Conservation (phyloP, 2,113 vertebrate genomes). For the Paralichthys olivaceus region DNA sequence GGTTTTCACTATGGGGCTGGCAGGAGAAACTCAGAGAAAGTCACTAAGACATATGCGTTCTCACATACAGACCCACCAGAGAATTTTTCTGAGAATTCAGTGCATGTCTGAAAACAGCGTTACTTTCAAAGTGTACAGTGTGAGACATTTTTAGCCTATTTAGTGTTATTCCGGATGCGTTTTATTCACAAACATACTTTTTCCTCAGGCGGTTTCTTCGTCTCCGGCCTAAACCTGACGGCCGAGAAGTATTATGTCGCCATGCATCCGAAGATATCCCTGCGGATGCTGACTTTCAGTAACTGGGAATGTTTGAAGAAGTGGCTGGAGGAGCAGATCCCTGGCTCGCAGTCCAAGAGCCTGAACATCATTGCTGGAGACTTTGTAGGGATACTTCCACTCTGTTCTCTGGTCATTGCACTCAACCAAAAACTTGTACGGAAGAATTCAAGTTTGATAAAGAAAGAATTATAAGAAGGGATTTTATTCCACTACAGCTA, state of each 20-base stretch:
- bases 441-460: background rate
- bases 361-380: conserved; percentile 93
- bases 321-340: conserved; percentile 87
- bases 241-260: conserved; percentile 83
- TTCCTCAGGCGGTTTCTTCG: conserved; percentile 87
- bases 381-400: conserved; percentile 83
- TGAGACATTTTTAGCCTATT: too few relatives aligned
- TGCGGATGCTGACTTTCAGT: conserved; percentile 82
- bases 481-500: background rate
- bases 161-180: too few relatives aligned
- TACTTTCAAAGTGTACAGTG: too few relatives aligned
- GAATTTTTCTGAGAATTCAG: too few relatives aligned
- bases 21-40: too few relatives aligned
- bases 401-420: conserved; percentile 85
- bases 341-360: conserved; percentile 78
- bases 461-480: background rate
- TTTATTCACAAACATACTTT: background rate
- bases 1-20: too few relatives aligned
- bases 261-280: conserved; percentile 76
- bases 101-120: too few relatives aligned
- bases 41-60: too few relatives aligned
- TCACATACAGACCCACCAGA: too few relatives aligned
- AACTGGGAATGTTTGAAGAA: conserved; percentile 79
- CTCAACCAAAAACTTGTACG: conserved; percentile 85
- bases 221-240: conserved; percentile 91